Conservation (phyloP, 2,888 invertebrate genomes). For the Drosophila macrothrix region DNA sequence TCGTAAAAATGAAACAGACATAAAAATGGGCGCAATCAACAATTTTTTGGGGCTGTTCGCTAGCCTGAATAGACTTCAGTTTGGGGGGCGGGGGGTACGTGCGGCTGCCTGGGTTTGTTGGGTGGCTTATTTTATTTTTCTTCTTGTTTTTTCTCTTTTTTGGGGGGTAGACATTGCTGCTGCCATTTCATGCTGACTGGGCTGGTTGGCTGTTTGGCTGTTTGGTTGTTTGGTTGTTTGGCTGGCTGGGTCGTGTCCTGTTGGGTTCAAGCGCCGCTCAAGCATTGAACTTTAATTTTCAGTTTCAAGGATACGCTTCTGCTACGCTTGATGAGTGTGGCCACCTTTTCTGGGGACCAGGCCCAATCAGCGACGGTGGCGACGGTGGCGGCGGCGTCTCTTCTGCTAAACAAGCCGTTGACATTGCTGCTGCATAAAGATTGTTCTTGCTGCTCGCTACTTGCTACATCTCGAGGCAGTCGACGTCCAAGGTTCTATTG, state of each 20-base stretch:
- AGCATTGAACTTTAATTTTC: slow-evolving; percentile 77
- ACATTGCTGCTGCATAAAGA: slow-evolving; percentile 61
- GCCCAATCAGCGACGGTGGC: slow-evolving; percentile 22
- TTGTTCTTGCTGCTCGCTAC: slow-evolving; percentile 59
- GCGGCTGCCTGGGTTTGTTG: neutral
- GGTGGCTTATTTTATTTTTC: neutral
- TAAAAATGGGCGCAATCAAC: slow-evolving; percentile 57
- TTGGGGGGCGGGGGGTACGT: neutral
- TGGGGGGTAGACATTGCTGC: slow-evolving; percentile 43
- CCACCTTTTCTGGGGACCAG: slow-evolving; percentile 18
- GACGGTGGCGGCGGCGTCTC: slow-evolving; percentile 8
- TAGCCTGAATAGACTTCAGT: neutral
- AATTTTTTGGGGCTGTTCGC: slow-evolving; percentile 15
- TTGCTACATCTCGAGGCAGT: slow-evolving; percentile 22
- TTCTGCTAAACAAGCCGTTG: slow-evolving; percentile 62
- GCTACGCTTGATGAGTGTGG: slow-evolving; percentile 36
- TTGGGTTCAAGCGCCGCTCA: slow-evolving; percentile 71
- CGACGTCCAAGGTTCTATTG: slow-evolving; percentile 70
- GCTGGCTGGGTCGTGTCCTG: slow-evolving; percentile 61
- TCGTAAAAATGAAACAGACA: slow-evolving; percentile 59
- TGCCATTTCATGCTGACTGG: slow-evolving; percentile 7
- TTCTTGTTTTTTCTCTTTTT: neutral
- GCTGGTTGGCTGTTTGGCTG: slow-evolving; percentile 21
- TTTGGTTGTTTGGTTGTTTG: neutral
- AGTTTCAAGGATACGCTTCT: slow-evolving; percentile 68